Conservation (phyloP, 2,113 vertebrate species). For the Gasterosteus nipponicus region DNA sequence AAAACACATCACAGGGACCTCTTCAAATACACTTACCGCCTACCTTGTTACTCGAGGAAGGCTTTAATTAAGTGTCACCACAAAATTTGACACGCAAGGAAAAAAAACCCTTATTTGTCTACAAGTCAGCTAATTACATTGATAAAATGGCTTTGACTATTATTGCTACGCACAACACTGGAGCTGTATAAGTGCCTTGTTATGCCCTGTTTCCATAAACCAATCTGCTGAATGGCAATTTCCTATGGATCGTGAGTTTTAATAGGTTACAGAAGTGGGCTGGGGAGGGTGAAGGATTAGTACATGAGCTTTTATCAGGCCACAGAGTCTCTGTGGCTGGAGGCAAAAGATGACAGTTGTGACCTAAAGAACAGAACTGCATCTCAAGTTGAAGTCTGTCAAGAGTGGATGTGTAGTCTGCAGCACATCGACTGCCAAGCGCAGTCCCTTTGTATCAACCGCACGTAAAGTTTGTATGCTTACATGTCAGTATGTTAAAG, state of each 20-base stretch:
- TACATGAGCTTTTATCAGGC: slow-evolving; percentile 46
- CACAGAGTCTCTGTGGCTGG: slow-evolving; percentile 42
- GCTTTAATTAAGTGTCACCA: background rate
- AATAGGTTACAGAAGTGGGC: slow-evolving; percentile 55
- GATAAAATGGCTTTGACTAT: slow-evolving; percentile 30
- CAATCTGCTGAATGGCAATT: slow-evolving; percentile 55
- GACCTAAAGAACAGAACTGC: slow-evolving; percentile 46
- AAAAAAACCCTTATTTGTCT: slow-evolving; percentile 12
- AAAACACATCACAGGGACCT: background rate
- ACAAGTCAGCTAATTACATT: slow-evolving; percentile 29
- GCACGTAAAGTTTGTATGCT: slow-evolving; percentile 11
- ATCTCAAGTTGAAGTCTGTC: slow-evolving; percentile 38
- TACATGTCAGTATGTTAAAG: slow-evolving; percentile 10
- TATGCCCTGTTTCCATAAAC: slow-evolving; percentile 43
- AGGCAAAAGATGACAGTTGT: slow-evolving; percentile 26
- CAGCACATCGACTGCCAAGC: background rate
- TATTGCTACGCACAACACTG: slow-evolving; percentile 2
- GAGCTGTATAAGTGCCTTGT: slow-evolving; percentile 35
- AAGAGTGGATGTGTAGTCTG: slow-evolving; percentile 37
- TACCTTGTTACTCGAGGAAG: background rate
- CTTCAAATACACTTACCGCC: background rate
- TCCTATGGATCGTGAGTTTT: slow-evolving; percentile 54
- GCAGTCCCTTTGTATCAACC: slow-evolving; percentile 3
- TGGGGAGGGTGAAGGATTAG: slow-evolving; percentile 55
- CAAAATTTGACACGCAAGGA: background rate